Base-by-base conservation (phyloP, 2,797 vertebrate genomes). In the Gadopsis marmoratus region DNA sequence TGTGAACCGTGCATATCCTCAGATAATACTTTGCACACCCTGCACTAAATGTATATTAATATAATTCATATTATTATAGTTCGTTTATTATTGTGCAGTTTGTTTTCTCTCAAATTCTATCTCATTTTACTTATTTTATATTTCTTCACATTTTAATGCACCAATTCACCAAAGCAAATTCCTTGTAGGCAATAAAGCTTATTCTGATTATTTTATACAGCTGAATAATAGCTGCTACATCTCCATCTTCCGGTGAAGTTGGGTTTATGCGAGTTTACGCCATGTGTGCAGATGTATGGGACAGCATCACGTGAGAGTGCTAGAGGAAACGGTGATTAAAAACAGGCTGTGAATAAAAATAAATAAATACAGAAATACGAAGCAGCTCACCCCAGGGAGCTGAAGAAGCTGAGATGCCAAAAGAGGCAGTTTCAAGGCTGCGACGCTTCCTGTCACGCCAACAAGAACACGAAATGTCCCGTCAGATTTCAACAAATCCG, bases 381-480 rank as follows among this genome's bases (percentile, higher is more conserved):
- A 54, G 16, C 31, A 71, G 93, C 97, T 97, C 90, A 99, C 97
- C 87, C 81, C 95, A 0, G 97, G 91, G 58, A 97, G 89, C 53
- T 96, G 93, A 84, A 97, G 94, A 78, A 99, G 94, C 45, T 94
- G 92, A 0, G 90, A 77, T 0, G 98, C 75, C 65, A 99, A 87
- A 68, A 96, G 62, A 23, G 98, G 97, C 59, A 98, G 90, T 83
- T 98, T 99, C 62, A 99, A 89, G 4, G 97, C 95, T 56, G 98
- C 98, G 0, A 99, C 98, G 0, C 98, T 99, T 21, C 98, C 98
- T 0, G 97, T 99, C 33, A 97, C 97, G 1, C 97, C 97, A 45
- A 99, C 86, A 1, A 99, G 95, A 33, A 99, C 85, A 0, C 0
- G 88, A 73, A 83, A 92, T 16, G 58, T 79, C 12, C 82, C 89